Evolutionary conservation across 23 tunicate species (phyloP).

Genomic region (Diplosoma virens): DNA sequence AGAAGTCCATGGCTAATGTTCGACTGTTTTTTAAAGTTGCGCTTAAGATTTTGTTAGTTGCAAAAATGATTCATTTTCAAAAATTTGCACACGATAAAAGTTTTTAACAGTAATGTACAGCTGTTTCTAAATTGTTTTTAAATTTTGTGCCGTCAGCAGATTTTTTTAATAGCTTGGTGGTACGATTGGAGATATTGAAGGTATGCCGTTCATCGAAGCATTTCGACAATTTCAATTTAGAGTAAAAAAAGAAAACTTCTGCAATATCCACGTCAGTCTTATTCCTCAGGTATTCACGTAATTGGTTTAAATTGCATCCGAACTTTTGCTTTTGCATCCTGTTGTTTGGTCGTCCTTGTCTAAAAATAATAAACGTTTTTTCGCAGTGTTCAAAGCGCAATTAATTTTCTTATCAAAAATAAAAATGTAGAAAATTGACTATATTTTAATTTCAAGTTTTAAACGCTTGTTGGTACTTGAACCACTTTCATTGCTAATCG

Average conservation of each 20-base stretch:
- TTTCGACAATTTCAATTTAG: slow-evolving; percentile 92
- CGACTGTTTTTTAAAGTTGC: too few relatives aligned
- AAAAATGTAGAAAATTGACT: neutral
- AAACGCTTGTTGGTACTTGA: too few relatives aligned
- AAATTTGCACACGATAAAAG: too few relatives aligned
- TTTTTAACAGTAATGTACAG: too few relatives aligned
- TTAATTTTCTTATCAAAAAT: neutral
- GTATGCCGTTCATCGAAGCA: slow-evolving; percentile 98
- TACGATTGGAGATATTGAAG: slow-evolving; percentile 96
- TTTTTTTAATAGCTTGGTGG: slow-evolving; percentile 84
- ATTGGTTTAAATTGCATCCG: neutral
- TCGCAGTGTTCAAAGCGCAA: neutral
- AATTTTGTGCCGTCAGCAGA: too few relatives aligned
- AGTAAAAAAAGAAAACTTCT: slow-evolving; percentile 76
- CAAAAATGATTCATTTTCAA: too few relatives aligned
- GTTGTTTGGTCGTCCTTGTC: neutral
- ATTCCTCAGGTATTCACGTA: slow-evolving; percentile 78
- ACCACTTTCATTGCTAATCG: too few relatives aligned
- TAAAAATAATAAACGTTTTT: neutral
- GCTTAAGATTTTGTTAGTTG: too few relatives aligned
- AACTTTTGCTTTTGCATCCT: neutral
- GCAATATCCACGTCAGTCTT: slow-evolving; percentile 91
- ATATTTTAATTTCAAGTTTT: neutral
- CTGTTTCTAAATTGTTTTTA: too few relatives aligned
- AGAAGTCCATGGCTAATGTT: too few relatives aligned